Evolutionary conservation across 2,113 vertebrate species (phyloP).

Genomic region (Eretmochelys imbricata): DNA sequence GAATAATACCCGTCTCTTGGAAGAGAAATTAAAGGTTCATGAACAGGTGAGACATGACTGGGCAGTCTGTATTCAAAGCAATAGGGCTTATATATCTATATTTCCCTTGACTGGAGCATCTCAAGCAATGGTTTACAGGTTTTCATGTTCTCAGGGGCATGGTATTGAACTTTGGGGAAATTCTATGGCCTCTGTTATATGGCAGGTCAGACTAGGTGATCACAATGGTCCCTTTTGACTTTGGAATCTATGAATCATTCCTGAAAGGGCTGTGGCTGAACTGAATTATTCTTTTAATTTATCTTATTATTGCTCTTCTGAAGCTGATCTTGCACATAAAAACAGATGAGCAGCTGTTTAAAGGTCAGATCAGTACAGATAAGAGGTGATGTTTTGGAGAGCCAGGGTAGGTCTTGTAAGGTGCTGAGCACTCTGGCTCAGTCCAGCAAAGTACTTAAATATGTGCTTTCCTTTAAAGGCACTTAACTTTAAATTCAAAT

Average conservation of each 20-base stretch:
- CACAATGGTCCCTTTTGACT: not conserved
- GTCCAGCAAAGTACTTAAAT: not conserved
- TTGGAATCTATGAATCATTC: not conserved
- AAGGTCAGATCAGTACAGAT: not conserved
- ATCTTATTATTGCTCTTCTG: not conserved
- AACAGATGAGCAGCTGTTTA: not conserved
- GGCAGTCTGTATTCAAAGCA: not conserved
- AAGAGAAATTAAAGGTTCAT: conserved; percentile 74
- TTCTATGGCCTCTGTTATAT: not conserved
- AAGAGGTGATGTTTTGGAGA: not conserved
- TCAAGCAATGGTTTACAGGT: not conserved
- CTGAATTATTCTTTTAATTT: not conserved
- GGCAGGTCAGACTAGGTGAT: not conserved
- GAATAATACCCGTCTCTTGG: conserved; percentile 64
- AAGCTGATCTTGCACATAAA: not conserved
- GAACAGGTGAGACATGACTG: conserved; percentile 72
- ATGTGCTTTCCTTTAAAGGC: fast-evolving
- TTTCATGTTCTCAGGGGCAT: not conserved
- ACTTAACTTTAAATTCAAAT: not conserved
- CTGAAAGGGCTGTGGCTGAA: not conserved
- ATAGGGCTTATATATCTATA: not conserved
- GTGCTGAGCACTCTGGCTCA: not conserved
- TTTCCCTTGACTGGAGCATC: not conserved
- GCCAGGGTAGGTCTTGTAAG: not conserved
- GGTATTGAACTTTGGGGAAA: not conserved